Conservation (phyloP, 92 coral and sea anemone species). For the Diadumene lineata region DNA sequence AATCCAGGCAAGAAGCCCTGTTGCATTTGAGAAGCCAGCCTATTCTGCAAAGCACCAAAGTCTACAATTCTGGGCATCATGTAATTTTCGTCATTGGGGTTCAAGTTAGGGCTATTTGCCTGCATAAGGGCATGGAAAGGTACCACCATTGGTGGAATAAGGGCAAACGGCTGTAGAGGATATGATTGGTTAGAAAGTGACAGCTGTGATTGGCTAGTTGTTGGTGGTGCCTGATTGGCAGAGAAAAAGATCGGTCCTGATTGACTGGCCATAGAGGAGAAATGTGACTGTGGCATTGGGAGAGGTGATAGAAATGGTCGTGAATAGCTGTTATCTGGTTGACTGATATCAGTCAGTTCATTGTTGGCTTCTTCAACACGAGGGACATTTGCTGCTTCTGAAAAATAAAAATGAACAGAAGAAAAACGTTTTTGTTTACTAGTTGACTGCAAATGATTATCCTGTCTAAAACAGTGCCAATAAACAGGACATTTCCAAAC, state of each 20-base stretch:
- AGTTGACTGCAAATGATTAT: no score
- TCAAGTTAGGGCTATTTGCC: not conserved
- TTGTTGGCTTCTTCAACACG: not conserved
- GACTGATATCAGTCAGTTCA: not conserved
- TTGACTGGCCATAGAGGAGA: constrained; percentile 3
- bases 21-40: not conserved
- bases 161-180: constrained; percentile 36
- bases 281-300: not conserved
- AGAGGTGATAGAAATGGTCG: not conserved
- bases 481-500: no score
- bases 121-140: constrained; percentile 19
- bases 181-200: constrained; percentile 14
- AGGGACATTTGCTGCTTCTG: not conserved
- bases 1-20: not conserved
- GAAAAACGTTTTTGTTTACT: no score
- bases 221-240: constrained; percentile 2
- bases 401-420: not conserved
- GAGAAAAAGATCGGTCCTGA: not conserved
- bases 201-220: constrained; percentile 4
- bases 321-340: not conserved
- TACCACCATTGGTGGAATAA: constrained; percentile 33
- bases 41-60: constrained; percentile 9
- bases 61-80: constrained; percentile 47
- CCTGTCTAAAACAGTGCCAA: no score
- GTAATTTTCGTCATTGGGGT: constrained; percentile 3